Base-by-base conservation (phyloP, 2,888 invertebrate species). In the Julus scanicus region DNA sequence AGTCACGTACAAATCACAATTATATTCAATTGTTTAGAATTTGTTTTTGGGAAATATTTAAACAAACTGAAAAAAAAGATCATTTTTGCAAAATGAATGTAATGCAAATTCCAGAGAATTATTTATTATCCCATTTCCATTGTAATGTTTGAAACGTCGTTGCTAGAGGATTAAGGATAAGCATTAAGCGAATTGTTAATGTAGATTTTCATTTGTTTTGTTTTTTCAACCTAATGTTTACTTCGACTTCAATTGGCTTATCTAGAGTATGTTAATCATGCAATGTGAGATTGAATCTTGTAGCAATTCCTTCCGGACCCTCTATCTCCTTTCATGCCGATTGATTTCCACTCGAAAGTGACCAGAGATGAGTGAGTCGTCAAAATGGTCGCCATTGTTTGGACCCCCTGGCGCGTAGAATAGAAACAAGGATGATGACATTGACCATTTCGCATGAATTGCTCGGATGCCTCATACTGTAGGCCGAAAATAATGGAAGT, bases 341-440 rank as follows among this genome's bases (percentile, higher is more conserved):
- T 37, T 80, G 80, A 80, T 80, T 80, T 39, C 29, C 15, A 80
- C 80, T 80, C 29, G 13, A 37, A 80, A 80, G 71, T 80, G 80
- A 39, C 80, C 80, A 80, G 80, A 80, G 80, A 80, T 80, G 80
- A 80, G 80, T 80, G 80, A 80, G 80, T 80, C 37, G 80, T 80
- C 80, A 80, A 80, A 80, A 80, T 80, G 80, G 80, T 80, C 13
- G 80, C 37, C 80, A 80, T 80, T 80, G 80, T 80, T 80, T 80
- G 37, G 80, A 80, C 29, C 80, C 80, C 80, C 37, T 80, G 80
- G 80, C 37, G 80, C 80, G 80, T 11, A 80, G 80, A 80, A 80
- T 80, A 13, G 17, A 39, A 80, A 80, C 80, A 80, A 80, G 80
- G 80, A 80, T 80, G 80, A 80, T 80, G 80, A 80, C 80, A 80